These are phyloP conservation scores for Tragelaphus scriptus DNA, from an alignment of 2,113 vertebrate genomes.

Conservation along the genomic window DNA sequence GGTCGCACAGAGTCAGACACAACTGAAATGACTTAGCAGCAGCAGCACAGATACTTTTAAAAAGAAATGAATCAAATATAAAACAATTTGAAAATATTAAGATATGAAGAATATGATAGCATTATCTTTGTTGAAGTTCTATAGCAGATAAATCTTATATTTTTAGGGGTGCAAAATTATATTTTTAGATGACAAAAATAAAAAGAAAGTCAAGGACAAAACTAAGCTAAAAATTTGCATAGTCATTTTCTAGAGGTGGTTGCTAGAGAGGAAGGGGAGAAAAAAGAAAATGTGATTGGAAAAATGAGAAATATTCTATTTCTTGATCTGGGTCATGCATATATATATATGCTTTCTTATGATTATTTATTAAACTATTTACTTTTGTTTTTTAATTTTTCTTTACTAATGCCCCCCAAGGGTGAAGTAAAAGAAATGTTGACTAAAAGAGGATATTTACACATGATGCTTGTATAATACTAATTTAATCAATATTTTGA, in stretches of 20 bases:
- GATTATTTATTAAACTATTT: not conserved
- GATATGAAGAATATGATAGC: not conserved
- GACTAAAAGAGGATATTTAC: not conserved
- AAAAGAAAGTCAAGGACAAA: not conserved
- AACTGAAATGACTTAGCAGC: no score
- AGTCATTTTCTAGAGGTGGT: not conserved
- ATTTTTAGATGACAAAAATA: not conserved
- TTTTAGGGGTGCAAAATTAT: not conserved
- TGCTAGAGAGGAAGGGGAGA: accelerated
- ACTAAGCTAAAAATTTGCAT: not conserved
- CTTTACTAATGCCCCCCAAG: not conserved
- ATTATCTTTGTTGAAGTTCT: not conserved
- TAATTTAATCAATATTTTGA: not conserved
- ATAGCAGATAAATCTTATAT: not conserved
- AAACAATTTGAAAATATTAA: not conserved
- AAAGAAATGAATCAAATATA: not conserved
- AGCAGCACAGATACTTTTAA: not conserved
- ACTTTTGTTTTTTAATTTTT: not conserved
- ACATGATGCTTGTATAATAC: accelerated
- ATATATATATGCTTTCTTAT: not conserved
- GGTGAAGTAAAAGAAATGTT: not conserved
- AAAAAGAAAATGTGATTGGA: not conserved
- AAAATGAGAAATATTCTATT: not conserved
- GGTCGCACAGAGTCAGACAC: no score
- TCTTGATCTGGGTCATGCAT: not conserved